Evolutionary conservation across 2,113 vertebrate genomes (phyloP).

Genomic region (Pseudopodoces humilis): DNA sequence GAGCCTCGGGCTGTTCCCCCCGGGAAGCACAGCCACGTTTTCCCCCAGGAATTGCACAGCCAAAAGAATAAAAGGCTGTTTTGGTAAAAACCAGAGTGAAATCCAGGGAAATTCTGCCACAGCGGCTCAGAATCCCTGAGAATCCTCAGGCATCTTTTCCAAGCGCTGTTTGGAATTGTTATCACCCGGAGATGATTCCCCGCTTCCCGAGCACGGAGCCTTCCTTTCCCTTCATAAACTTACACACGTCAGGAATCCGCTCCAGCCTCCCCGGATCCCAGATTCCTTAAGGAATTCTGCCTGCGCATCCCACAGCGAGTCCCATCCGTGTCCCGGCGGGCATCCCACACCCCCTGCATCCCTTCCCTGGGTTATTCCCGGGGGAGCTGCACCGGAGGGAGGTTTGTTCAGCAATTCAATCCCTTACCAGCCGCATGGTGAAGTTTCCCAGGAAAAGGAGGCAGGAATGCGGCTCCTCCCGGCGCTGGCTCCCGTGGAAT

Average conservation of each 20-base stretch:
- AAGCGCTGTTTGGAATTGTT: background rate
- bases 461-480: slow-evolving; percentile 22
- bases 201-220: background rate
- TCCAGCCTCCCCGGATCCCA: background rate
- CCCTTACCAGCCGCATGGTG: slow-evolving; percentile 82
- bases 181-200: background rate
- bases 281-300: slow-evolving; percentile 10
- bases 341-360: background rate
- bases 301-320: background rate
- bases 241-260: background rate
- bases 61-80: background rate
- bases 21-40: background rate
- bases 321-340: background rate
- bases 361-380: rapidly evolving
- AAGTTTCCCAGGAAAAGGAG: slow-evolving; percentile 65
- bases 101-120: background rate
- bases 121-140: slow-evolving; percentile 14
- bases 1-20: background rate
- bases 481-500: slow-evolving; percentile 41
- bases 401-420: slow-evolving; percentile 16
- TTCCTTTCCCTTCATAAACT: background rate
- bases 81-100: background rate
- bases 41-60: background rate
- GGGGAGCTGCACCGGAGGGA: background rate
- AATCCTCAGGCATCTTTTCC: background rate